Evolutionary conservation across 2,888 invertebrate genomes (phyloP).

Genomic region (Nemapogon koenigi): DNA sequence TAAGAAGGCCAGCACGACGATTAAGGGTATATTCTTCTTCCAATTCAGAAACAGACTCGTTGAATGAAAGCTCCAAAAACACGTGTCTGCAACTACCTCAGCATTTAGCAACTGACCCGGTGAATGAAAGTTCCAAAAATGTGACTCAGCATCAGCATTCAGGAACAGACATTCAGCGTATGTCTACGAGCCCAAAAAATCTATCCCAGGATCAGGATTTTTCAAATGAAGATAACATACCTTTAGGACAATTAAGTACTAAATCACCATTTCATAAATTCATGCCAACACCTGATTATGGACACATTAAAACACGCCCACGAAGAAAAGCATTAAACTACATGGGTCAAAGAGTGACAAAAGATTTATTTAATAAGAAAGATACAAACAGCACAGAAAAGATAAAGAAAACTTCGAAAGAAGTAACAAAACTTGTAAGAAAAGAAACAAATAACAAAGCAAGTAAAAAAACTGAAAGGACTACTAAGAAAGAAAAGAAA

Average conservation of each 20-base stretch:
- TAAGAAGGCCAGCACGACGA: neutral
- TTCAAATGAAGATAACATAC: slow-evolving; percentile 6
- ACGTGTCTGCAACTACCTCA: too few relatives aligned
- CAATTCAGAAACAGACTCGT: neutral
- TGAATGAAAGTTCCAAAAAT: too few relatives aligned
- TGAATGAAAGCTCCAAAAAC: neutral
- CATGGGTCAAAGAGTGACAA: slow-evolving; percentile 15
- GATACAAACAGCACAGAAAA: neutral
- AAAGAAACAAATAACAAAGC: neutral
- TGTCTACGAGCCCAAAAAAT: too few relatives aligned
- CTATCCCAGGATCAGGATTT: neutral
- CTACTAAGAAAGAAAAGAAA: neutral
- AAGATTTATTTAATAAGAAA: slow-evolving; percentile 12
- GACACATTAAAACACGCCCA: slow-evolving; percentile 11
- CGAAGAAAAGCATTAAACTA: slow-evolving; percentile 15
- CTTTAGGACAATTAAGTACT: slow-evolving; percentile 8
- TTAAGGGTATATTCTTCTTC: slow-evolving; percentile 9
- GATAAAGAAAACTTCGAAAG: neutral
- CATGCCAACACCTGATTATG: slow-evolving; percentile 15
- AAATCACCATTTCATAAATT: slow-evolving; percentile 13
- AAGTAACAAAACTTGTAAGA: neutral
- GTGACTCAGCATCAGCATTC: too few relatives aligned
- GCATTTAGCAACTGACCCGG: too few relatives aligned
- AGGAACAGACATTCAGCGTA: too few relatives aligned
- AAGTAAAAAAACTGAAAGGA: neutral